These are phyloP conservation scores for Emydura subglobosa DNA, from an alignment of 2,113 vertebrate genomes.

Conservation along the genomic window DNA sequence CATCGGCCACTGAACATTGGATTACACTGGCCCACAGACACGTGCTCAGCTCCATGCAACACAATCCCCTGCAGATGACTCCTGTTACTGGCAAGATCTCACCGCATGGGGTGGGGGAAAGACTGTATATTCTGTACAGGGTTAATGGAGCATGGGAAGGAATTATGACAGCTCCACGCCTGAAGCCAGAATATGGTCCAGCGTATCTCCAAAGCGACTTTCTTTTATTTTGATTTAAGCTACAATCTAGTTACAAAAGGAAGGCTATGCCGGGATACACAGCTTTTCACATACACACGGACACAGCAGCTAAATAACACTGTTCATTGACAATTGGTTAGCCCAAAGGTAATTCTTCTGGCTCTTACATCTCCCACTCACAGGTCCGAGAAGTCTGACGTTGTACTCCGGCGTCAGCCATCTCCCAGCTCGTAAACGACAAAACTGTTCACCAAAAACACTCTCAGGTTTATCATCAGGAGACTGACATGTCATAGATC, in stretches of 20 bases:
- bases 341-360: conserved; percentile 45
- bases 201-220: neutral
- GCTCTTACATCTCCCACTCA: conserved; percentile 30
- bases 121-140: neutral
- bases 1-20: neutral
- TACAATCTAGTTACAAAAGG: conserved; percentile 24
- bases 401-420: neutral
- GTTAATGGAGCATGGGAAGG: neutral
- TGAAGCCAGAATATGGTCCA: neutral
- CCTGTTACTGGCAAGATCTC: neutral
- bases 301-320: conserved; percentile 35
- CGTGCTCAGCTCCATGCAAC: neutral
- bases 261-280: neutral
- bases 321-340: conserved; percentile 15
- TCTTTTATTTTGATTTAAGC: neutral
- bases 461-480: conserved; percentile 54
- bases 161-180: neutral
- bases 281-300: conserved; percentile 51
- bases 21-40: neutral
- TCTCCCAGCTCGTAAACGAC: conserved; percentile 52
- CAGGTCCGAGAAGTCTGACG: conserved; percentile 9
- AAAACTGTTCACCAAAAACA: conserved; percentile 34
- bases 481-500: conserved; percentile 54
- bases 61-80: neutral
- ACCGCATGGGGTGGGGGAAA: neutral